A percentile compares a stretch with the other conserved stretches of the same genome.
Evolutionary conservation across 1,140 invertebrate species (phyloP).

Genomic region (Wasmannia auropunctata): DNA sequence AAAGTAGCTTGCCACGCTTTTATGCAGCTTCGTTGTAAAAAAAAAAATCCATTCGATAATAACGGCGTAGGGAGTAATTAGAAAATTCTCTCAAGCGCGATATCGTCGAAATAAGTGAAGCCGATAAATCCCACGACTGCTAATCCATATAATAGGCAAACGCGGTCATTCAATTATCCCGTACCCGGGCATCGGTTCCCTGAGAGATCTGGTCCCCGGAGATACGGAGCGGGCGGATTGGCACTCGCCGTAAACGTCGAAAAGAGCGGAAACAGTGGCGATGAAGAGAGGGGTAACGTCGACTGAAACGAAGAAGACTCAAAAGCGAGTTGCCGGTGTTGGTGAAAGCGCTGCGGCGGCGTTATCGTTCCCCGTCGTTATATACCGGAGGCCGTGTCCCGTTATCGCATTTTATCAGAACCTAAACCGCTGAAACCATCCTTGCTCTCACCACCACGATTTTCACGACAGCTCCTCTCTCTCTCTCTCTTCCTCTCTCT

Average conservation of each 20-base stretch:
- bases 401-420: slow-evolving; percentile 66
- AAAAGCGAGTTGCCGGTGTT: slow-evolving; percentile 44
- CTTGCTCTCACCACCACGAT: not conserved
- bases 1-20: not conserved
- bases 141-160: slow-evolving; percentile 47
- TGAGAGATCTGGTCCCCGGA: not conserved
- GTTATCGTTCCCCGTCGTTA: slow-evolving; percentile 59
- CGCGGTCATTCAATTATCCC: slow-evolving; percentile 55
- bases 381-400: slow-evolving; percentile 27
- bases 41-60: slow-evolving; percentile 4
- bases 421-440: slow-evolving; percentile 53
- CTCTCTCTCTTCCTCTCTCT: not conserved
- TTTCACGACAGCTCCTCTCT: not conserved
- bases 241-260: slow-evolving; percentile 28
- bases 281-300: slow-evolving; percentile 2
- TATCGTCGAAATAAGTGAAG: not conserved
- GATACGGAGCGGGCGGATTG: slow-evolving; percentile 18
- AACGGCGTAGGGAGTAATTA: not conserved
- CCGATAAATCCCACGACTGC: slow-evolving; percentile 29
- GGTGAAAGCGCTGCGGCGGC: slow-evolving; percentile 37
- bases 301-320: slow-evolving; percentile 23
- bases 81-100: not conserved
- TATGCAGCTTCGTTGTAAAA: not conserved
- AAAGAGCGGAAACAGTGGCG: slow-evolving; percentile 46
- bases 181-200: not conserved